These are phyloP conservation scores for Zapornia atra DNA, from an alignment of 2,113 vertebrate species.

Conservation along the genomic window DNA sequence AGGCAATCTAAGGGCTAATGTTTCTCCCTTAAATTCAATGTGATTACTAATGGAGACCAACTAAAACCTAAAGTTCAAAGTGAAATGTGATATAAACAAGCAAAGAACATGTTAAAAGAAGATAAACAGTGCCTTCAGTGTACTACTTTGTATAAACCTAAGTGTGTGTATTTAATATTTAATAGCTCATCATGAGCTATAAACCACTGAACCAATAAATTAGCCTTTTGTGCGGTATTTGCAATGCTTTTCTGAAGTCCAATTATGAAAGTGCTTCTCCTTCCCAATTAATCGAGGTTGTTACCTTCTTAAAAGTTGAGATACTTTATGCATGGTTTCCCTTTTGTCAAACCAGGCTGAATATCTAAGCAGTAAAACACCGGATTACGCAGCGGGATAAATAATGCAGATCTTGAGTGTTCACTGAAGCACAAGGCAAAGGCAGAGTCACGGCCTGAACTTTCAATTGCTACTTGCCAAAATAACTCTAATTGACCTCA, in stretches of 20 bases:
- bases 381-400: neutral
- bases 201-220: slow-evolving; percentile 48
- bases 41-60: neutral
- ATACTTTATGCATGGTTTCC: slow-evolving; percentile 44
- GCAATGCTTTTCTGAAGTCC: slow-evolving; percentile 12
- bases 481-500: slow-evolving; percentile 45
- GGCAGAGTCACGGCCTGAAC: slow-evolving; percentile 4
- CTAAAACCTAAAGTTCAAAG: neutral
- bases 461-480: slow-evolving; percentile 14
- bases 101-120: neutral
- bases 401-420: slow-evolving; percentile 23
- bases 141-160: neutral
- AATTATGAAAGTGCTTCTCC: neutral
- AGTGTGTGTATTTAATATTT: slow-evolving; percentile 24
- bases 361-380: neutral
- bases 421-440: slow-evolving; percentile 44
- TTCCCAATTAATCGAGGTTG: slow-evolving; percentile 35
- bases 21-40: neutral
- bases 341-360: neutral
- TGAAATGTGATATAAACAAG: neutral
- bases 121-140: neutral
- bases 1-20: neutral
- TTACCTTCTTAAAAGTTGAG: slow-evolving; percentile 35
- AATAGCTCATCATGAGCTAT: slow-evolving; percentile 21
- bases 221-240: slow-evolving; percentile 22